phyloP scores from a whole-genome alignment of 2,113 vertebrate species.

The Tyrannus savana region DNA sequence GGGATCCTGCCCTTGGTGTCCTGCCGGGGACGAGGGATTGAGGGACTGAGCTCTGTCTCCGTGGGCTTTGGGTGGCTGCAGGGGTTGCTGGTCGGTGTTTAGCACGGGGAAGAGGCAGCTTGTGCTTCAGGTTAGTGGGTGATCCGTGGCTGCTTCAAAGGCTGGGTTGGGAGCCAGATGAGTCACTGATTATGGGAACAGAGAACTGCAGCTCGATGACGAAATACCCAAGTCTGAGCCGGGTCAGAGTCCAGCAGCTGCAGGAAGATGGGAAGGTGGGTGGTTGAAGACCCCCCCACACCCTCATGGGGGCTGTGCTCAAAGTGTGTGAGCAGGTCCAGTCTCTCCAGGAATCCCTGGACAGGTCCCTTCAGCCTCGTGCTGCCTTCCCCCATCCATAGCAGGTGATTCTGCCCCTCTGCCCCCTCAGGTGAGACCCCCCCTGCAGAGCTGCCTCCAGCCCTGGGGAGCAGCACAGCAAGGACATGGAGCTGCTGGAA shows the following conservation, averaged over 20 bases:
- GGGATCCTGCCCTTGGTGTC: neutral
- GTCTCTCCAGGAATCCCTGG: neutral
- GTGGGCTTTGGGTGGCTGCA: accelerated
- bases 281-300: neutral
- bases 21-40: accelerated
- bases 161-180: neutral
- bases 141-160: neutral
- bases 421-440: neutral
- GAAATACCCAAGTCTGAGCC: neutral
- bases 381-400: neutral
- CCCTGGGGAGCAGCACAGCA: neutral
- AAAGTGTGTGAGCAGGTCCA: neutral
- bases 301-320: accelerated
- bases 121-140: neutral
- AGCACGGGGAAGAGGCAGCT: neutral
- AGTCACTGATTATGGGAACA: neutral
- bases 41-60: neutral
- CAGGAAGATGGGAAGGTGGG: neutral
- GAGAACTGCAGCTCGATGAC: neutral
- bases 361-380: neutral
- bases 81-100: accelerated
- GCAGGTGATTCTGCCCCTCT: neutral
- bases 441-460: neutral
- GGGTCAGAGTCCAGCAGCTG: neutral
- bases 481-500: neutral